Evolutionary conservation across 2,888 invertebrate genomes (phyloP), one percentile per base, ranked within the genome.

Genomic region (Papilio demoleus): DNA sequence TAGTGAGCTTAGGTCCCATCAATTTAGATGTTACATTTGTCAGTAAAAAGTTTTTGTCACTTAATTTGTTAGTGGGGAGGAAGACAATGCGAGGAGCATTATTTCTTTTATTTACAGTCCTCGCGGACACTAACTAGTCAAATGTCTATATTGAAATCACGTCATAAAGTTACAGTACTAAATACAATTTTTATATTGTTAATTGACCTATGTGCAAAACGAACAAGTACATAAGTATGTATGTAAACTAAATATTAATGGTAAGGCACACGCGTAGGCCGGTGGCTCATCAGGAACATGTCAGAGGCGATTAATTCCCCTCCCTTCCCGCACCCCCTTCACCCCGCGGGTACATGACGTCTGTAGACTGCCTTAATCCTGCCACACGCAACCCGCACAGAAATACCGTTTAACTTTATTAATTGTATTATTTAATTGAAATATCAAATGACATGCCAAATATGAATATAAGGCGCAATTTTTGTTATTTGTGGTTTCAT

Each of bases 301-400:
- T 86, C 88, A 85, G 82, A 79, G 72, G 80, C 85, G 87, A 88
- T 88, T 88, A 88, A 76, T 81, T 79, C 80, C 76, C 31, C 31
- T 31, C 3, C 31, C 31, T 77, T 74, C 73, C 66, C 70, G 70
- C 70, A 19, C 4, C 6, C n/a, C 76, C 70, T 68, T 38, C 69
- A 71, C 72, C 72, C 74, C 72, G 65, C 76, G 22, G 42, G 58
- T 59, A 53, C 76, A 75, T 77, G 70, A 74, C 75, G 75, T 79
- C 76, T 81, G 77, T 67, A 75, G 74, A 77, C 77, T 71, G 76
- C 80, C 78, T 70, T 89, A 89, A 90, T 89, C 88, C 70, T 70
- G 64, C 67, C 77, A 80, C 89, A 88, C 88, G 86, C 87, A 81
- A 84, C 90, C 90, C 90, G 88, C 88, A 89, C 86, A 77, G 72